These are phyloP conservation scores for Procapra przewalskii DNA, from an alignment of 2,113 vertebrate genomes.

Conservation along the genomic window DNA sequence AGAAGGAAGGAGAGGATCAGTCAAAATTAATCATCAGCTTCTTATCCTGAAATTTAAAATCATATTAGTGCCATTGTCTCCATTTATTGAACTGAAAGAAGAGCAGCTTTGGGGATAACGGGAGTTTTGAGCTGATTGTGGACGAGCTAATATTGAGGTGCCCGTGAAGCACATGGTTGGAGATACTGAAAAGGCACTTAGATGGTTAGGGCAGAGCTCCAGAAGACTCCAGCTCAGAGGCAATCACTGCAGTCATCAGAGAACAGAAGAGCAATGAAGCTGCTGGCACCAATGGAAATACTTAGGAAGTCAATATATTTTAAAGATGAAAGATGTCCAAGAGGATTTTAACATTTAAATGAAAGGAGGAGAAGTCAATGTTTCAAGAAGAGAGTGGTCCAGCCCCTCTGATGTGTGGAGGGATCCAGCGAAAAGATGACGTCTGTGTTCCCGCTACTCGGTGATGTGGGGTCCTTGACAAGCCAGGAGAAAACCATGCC, in stretches of 20 bases:
- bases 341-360: rapidly evolving
- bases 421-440: rapidly evolving
- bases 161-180: rapidly evolving
- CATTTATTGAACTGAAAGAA: rapidly evolving
- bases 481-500: neutral
- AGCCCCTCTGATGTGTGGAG: neutral
- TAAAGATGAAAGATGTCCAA: neutral
- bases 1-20: neutral
- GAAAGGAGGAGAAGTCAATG: neutral
- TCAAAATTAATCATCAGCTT: neutral
- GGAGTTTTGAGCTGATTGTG: neutral
- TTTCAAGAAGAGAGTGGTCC: neutral
- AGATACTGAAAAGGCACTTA: neutral
- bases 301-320: neutral
- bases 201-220: neutral
- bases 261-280: neutral
- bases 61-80: rapidly evolving
- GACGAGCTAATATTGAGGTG: rapidly evolving
- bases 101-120: rapidly evolving
- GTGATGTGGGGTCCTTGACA: rapidly evolving
- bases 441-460: neutral
- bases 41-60: neutral
- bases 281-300: neutral
- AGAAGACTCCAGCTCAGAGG: neutral
- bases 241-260: rapidly evolving